Evolutionary conservation across 2,113 vertebrate genomes (phyloP).

Genomic region (human (Homo sapiens)): GRCh38 chr1:186282501-186283000

Average conservation of each 20-base stretch:
- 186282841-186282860: not conserved
- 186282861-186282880: not conserved
- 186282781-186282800: not conserved
- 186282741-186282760: not conserved
- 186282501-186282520: not conserved
- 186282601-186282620: not conserved
- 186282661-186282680: not conserved
- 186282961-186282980: accelerated
- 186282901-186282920: not conserved
- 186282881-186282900: not conserved
- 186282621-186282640: not conserved
- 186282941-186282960: not conserved
- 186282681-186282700: not conserved
- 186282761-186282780: not conserved
- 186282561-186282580: not conserved
- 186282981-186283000: not conserved
- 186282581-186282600: not conserved
- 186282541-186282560: not conserved
- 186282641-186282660: not conserved
- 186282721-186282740: not conserved
- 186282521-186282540: not conserved
- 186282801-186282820: not conserved
- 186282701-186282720: not conserved
- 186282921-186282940: not conserved
- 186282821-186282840: not conserved